Conservation (phyloP, 2,797 vertebrate genomes). For the Masticophis lateralis region DNA sequence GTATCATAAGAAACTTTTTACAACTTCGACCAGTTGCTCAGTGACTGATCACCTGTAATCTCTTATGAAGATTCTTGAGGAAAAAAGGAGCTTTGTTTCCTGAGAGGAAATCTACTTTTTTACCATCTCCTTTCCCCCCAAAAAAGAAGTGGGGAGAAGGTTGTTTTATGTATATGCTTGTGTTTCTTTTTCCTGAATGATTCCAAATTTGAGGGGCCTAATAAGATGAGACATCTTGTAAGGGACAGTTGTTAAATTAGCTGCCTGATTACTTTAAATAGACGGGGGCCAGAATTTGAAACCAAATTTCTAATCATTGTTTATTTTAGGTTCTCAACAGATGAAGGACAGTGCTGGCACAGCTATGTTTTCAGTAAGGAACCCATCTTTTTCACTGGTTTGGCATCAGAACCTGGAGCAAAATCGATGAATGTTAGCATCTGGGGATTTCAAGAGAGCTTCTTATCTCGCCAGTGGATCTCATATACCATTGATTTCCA, state of each 20-base stretch:
- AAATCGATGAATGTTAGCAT: conserved; percentile 92
- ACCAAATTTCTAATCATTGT: background rate
- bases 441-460: conserved; percentile 85
- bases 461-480: conserved; percentile 83
- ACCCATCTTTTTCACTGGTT: conserved; percentile 85
- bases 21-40: background rate
- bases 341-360: conserved; percentile 94
- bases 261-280: background rate
- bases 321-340: conserved; percentile 86
- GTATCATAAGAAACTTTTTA: background rate
- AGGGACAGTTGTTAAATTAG: background rate
- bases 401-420: conserved; percentile 91
- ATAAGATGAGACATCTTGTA: background rate
- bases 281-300: background rate
- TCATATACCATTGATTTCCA: conserved; percentile 93
- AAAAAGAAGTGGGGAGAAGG: background rate
- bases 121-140: background rate
- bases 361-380: conserved; percentile 80
- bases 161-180: background rate
- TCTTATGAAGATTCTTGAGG: background rate
- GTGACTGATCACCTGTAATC: background rate
- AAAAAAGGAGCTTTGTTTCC: background rate
- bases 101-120: background rate
- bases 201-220: background rate
- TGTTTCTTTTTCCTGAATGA: background rate